Conservation (phyloP, 2,113 vertebrate genomes). For the Mustelus asterias region DNA sequence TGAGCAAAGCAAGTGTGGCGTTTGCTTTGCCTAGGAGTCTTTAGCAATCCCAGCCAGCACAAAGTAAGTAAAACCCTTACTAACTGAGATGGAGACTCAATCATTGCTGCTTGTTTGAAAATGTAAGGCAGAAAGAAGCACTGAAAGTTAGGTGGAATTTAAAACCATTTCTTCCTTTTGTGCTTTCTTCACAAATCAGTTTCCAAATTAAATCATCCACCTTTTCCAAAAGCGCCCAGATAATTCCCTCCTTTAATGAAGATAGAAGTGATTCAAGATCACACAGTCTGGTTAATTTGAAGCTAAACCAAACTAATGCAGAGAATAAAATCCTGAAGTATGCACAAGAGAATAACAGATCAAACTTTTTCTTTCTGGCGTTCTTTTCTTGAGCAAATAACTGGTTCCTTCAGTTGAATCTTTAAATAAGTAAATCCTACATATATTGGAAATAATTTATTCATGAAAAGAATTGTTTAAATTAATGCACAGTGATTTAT, state of each 20-base stretch:
- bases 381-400: not conserved
- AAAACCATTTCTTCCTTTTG: not conserved
- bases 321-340: not conserved
- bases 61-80: not conserved
- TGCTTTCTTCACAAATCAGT: not conserved
- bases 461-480: not conserved
- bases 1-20: not conserved
- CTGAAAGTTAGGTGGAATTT: not conserved
- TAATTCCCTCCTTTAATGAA: not conserved
- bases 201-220: not conserved
- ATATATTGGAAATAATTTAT: not conserved
- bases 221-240: not conserved
- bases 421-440: not conserved
- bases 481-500: not conserved
- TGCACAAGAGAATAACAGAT: not conserved
- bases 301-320: not conserved
- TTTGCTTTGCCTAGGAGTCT: not conserved
- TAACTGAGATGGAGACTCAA: no score
- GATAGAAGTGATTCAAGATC: not conserved
- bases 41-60: not conserved
- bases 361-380: not conserved
- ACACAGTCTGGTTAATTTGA: not conserved
- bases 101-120: not conserved
- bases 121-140: not conserved
- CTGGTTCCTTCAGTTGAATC: not conserved